Conservation (phyloP, 2,113 vertebrate species). For the Nansenia antarctica region DNA sequence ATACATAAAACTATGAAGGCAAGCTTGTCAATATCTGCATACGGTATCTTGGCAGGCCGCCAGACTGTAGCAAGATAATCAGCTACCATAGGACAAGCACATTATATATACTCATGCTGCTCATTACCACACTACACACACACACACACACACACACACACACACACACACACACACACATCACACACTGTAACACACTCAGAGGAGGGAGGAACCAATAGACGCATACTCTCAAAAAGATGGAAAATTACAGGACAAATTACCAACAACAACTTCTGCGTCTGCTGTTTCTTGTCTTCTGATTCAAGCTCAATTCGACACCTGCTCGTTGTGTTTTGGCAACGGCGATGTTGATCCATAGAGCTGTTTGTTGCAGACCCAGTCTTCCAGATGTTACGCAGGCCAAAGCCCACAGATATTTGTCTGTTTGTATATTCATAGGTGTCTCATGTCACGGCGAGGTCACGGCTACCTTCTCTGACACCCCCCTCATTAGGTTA, state of each 20-base stretch:
- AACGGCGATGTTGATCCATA: constrained; percentile 17
- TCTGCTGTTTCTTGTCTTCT: constrained; percentile 52
- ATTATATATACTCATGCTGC: constrained; percentile 35
- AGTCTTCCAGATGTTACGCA: constrained; percentile 43
- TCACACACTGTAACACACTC: constrained; percentile 30
- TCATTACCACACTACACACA: constrained; percentile 26
- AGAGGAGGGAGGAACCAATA: constrained; percentile 11
- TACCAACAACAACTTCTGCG: constrained; percentile 25
- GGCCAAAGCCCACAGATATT: constrained; percentile 7
- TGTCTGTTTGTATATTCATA: constrained; percentile 35
- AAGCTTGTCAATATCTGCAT: constrained; percentile 43
- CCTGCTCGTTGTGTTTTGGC: constrained; percentile 43
- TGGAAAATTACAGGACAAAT: constrained; percentile 15
- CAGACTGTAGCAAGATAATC: constrained; percentile 58
- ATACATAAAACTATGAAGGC: constrained; percentile 35
- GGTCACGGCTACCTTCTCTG: constrained; percentile 45
- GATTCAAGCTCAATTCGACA: constrained; percentile 62
- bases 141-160: constrained; percentile 7
- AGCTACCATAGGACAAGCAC: constrained; percentile 44
- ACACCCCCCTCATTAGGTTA: constrained; percentile 68
- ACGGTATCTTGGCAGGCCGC: constrained; percentile 52
- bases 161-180: not conserved
- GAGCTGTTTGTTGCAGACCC: not conserved
- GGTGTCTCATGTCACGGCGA: constrained; percentile 39
- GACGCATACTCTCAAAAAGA: constrained; percentile 6